Evolutionary conservation across 1,140 invertebrate genomes (phyloP), one percentile per base, ranked within the genome.

Genomic region (Bombus cullumanus): DNA sequence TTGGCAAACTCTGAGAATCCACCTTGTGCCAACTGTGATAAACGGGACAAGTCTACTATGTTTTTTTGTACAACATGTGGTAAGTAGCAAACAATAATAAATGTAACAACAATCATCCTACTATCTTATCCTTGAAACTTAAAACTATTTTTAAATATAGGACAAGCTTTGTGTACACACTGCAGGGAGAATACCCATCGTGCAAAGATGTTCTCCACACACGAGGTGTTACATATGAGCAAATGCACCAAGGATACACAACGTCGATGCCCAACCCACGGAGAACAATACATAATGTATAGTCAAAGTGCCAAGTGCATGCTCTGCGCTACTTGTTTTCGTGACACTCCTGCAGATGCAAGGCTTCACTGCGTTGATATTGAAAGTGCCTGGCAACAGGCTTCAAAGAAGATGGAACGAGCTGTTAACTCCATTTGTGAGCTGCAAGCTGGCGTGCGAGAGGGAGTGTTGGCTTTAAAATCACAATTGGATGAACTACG

Each of bases 241-340:
- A 97, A 97, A 90, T 96, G 96, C 89, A 94, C 96, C 6, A 97
- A 97, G 88, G 97, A 97, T 88, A 96, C 96, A 25, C 96, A 97
- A 93, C 95, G 96, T 88, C 95, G 97, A 94, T 97, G 97, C 92
- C 92, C 96, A 3, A 95, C 95, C 69, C 97, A 97, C 91, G 96
- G 96, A 25, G 97, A 97, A 92, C 96, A 96, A 81, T 97, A 96
- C 92, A 97, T 97, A 87, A 97, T 97, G 97, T 97, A 96, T 92
- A 97, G 96, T 12, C 96, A 96, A 62, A 95, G 96, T 66, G 96
- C 96, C 86, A 96, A 97, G 86, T 95, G 95, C 47, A 97, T 97
- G 97, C 92, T 97, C 4, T 97, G 97, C 89, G 97, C 97, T 18
- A 97, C 96, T 77, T 97, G 97, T 88, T 97, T 97, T 89, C 96